These are phyloP conservation scores for Eclectus roratus DNA, from an alignment of 2,113 vertebrate species.

Conservation along the genomic window DNA sequence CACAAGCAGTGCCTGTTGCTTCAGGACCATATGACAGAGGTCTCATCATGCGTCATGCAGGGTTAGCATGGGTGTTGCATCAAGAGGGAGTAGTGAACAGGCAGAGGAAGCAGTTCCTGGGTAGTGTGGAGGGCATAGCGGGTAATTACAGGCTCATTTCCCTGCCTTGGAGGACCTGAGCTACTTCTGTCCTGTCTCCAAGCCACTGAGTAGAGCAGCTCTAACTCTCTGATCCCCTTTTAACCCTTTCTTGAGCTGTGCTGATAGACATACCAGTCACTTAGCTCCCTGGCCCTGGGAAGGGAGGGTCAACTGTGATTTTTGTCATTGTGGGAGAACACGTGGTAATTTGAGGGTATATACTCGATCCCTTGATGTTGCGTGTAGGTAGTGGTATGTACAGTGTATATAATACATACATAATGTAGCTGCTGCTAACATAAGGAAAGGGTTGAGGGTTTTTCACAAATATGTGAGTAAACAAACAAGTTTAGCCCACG, in stretches of 20 bases:
- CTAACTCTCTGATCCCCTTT: neutral
- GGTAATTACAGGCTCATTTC: neutral
- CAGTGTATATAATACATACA: neutral
- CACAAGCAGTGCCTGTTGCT: neutral
- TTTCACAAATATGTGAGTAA: constrained; percentile 44
- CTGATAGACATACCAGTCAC: neutral
- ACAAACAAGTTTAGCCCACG: constrained; percentile 63
- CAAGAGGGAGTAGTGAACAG: neutral
- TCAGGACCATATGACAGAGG: neutral
- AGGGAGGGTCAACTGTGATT: neutral
- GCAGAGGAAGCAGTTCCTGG: neutral
- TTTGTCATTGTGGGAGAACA: neutral
- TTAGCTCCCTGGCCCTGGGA: neutral
- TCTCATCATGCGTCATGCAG: neutral
- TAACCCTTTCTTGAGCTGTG: neutral
- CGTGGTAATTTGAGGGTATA: neutral
- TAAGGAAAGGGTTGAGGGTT: neutral
- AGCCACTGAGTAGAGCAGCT: neutral
- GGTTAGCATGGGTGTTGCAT: neutral
- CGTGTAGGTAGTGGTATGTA: neutral
- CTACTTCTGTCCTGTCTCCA: neutral
- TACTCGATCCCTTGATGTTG: neutral
- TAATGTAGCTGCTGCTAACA: constrained; percentile 6
- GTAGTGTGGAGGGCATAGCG: neutral
- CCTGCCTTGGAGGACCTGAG: neutral